Evolutionary conservation across 2,797 vertebrate species (phyloP), one percentile per base, ranked within the genome.

Genomic region (Fistularia commersonii): DNA sequence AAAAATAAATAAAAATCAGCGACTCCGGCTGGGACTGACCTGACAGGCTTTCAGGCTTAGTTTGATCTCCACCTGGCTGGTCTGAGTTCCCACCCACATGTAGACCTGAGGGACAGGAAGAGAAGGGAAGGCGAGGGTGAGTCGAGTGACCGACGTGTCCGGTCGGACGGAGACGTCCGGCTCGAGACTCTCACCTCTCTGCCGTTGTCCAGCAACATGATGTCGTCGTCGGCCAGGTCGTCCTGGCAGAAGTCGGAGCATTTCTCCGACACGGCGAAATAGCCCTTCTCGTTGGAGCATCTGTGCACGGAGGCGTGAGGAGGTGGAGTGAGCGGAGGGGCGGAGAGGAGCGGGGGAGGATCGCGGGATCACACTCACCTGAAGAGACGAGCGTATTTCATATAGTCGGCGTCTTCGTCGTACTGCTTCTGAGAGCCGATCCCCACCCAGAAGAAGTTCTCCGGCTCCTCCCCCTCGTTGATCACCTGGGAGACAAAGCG

Each of bases 371-470:
- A 6, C 1, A 15, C 47, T 51, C 57, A 96, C 97, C 97, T 93
- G 88, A 99, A 99, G 48, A 99, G 94, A 10, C 95, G 88, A 0
- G 97, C 93, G 3, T 94, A 85, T 79, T 98, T 98, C 97, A 99
- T 97, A 39, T 97, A 99, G 0, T 97, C 95, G 0, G 97, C 97
- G 0, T 98, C 95, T 15, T 98, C 97, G 0, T 99, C 96, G 0
- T 97, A 99, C 3, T 84, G 74, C 65, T 98, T 99, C 88, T 95
- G 94, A 41, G 91, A 91, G 7, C 97, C 97, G 0, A 99, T 95
- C 57, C 96, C 97, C 2, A 99, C 96, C 96, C 96, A 99, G 88
- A 99, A 99, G 87, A 99, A 99, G 85, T 99, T 99, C 80, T 98
- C 96, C 0, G 97, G 96, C 77, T 99, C 97, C 67, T 98, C 96